Base-by-base conservation (phyloP, 2,888 invertebrate species). In the Cistogaster globosa region DNA sequence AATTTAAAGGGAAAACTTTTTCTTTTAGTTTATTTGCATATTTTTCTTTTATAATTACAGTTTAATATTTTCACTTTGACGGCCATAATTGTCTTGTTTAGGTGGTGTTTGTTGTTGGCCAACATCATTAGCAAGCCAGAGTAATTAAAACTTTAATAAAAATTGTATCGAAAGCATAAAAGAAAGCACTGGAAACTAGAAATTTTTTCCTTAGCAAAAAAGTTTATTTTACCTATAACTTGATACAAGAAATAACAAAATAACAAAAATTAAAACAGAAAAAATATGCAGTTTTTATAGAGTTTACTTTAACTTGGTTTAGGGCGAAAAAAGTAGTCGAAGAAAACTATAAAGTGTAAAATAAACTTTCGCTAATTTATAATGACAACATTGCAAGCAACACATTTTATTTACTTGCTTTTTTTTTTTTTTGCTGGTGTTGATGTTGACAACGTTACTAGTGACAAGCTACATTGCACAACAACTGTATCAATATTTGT, bases 321-420 rank as follows among this genome's bases (percentile, higher is more conserved):
- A n/a, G 20, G 32, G 32, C 26, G 6, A 32, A 62, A 32, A 48
- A 20, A 45, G 45, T 14, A 63, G 75, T 32, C 36, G 45, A 12
- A 11, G 42, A 20, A 53, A 72, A 76, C 58, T 65, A 22, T 16
- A 9, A 79, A 58, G 78, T 48, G 79, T 42, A 77, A 74, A 72
- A 74, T 63, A 81, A 85, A 85, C 75, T 82, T 85, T 71, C 38
- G 62, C 85, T 85, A 85, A 85, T 85, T 85, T 82, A 76, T 79
- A 85, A 82, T 75, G 78, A 79, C 75, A 82, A 74, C 74, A 72
- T 51, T 58, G 60, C 57, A 32, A 63, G n/a, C 11, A 57, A 32
- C 57, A 79, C 48, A 22, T 58, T 62, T 65, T 58, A 38, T 20
- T 71, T 58, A 58, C 38, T 48, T 58, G 58, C 26, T 48, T 51